Evolutionary conservation across 2,888 invertebrate genomes (phyloP).

Genomic region (Schizaphis graminum): DNA sequence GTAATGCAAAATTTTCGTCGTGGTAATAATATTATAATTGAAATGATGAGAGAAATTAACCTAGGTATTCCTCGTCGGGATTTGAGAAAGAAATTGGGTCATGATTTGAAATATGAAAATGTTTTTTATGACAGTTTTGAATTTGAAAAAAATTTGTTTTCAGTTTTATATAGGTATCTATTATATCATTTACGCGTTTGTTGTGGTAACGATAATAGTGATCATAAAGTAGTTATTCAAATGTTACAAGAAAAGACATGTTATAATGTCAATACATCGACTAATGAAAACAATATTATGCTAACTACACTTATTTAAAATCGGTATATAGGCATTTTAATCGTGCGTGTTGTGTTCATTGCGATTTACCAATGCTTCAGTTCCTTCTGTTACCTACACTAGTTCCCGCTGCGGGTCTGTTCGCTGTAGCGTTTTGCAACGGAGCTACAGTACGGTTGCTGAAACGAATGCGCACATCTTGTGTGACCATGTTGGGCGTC

Average conservation of each 20-base stretch:
- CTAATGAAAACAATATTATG: background rate
- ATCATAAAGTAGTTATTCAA: background rate
- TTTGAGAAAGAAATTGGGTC: background rate
- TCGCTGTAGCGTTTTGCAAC: background rate
- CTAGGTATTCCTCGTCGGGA: background rate
- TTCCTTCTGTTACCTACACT: background rate
- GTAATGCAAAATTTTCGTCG: background rate
- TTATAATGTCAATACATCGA: background rate
- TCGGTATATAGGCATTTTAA: background rate
- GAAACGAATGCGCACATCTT: constrained; percentile 77
- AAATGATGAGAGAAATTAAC: background rate
- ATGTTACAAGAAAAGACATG: background rate
- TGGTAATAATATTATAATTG: background rate
- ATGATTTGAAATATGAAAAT: background rate
- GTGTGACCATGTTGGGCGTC: constrained; percentile 80
- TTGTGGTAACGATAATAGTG: background rate
- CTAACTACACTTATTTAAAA: background rate
- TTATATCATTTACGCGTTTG: background rate
- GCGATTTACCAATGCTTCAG: background rate
- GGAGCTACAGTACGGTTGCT: constrained; percentile 71
- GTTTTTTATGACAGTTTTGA: background rate
- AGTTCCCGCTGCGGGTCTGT: background rate
- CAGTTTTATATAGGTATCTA: too few relatives aligned
- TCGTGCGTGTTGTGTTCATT: background rate
- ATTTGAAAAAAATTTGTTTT: background rate